A percentile compares a stretch with the other conserved stretches of the same genome.
phyloP scores from a whole-genome alignment of 2,888 invertebrate species.

The Nemoura dubitans region DNA sequence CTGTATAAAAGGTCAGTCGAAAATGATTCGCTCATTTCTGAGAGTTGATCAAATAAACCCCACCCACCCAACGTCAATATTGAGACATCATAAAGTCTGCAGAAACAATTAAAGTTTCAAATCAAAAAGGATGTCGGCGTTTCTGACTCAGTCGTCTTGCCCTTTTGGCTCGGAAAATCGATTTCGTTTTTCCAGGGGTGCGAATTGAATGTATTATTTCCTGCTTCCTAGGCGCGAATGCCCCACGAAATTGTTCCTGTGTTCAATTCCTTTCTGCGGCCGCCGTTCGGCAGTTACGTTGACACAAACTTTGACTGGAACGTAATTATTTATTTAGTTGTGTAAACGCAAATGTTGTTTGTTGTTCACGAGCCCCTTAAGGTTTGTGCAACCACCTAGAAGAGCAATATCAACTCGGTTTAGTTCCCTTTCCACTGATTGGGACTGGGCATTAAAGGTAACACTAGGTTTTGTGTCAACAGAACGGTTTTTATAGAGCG shows the following conservation, averaged over 20 bases:
- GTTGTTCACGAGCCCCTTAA: background rate
- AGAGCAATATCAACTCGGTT: background rate
- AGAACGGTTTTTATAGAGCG: too few relatives aligned
- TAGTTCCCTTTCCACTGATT: background rate
- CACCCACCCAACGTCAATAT: background rate
- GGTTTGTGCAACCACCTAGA: background rate
- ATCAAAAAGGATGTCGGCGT: background rate
- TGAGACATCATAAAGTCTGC: background rate
- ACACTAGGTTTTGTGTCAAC: too few relatives aligned
- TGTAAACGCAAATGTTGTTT: background rate
- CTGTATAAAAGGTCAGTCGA: background rate
- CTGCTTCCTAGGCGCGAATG: background rate
- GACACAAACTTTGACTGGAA: background rate
- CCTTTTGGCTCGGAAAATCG: background rate
- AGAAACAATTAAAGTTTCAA: background rate
- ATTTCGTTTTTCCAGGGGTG: background rate
- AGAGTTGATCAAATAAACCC: background rate
- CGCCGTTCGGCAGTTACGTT: background rate
- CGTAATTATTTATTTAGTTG: background rate
- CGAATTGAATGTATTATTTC: background rate
- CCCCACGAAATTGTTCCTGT: background rate
- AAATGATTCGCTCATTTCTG: background rate
- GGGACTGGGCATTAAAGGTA: background rate
- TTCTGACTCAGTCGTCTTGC: background rate
- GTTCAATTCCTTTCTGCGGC: background rate